phyloP scores from a whole-genome alignment of 2,113 vertebrate species.

The Gallinago jamesoni region DNA sequence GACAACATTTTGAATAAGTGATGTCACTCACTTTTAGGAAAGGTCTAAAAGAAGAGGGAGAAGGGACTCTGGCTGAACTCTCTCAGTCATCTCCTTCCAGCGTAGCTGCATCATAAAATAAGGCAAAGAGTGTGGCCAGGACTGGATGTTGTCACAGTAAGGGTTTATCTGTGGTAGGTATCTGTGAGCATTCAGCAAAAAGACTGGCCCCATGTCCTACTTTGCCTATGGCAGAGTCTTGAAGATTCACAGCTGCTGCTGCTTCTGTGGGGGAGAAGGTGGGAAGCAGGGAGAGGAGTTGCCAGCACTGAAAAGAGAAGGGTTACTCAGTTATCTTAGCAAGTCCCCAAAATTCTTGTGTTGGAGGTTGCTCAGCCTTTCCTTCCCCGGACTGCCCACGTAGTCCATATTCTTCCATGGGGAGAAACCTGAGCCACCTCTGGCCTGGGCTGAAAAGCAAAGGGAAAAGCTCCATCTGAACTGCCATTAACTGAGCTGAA shows the following conservation, averaged over 20 bases:
- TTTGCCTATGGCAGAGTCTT: background rate
- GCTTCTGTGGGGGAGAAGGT: background rate
- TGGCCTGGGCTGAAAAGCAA: background rate
- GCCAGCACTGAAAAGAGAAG: background rate
- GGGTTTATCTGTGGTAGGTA: background rate
- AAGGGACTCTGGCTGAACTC: background rate
- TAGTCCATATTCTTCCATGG: background rate
- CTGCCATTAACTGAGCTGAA: background rate
- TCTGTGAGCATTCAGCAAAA: background rate
- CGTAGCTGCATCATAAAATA: background rate
- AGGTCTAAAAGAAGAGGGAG: background rate
- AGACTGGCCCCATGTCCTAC: background rate
- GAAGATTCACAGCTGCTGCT: background rate
- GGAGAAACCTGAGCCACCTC: background rate
- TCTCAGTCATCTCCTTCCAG: background rate
- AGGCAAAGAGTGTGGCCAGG: background rate
- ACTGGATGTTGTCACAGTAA: background rate
- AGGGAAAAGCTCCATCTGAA: background rate
- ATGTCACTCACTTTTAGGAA: background rate
- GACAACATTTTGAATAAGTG: background rate
- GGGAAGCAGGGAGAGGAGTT: background rate
- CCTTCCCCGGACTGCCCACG: background rate
- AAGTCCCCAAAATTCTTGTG: background rate
- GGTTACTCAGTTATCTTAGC: background rate
- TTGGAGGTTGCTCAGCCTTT: background rate